Conservation (phyloP, 2,888 invertebrate genomes). For the Noctua comes region DNA sequence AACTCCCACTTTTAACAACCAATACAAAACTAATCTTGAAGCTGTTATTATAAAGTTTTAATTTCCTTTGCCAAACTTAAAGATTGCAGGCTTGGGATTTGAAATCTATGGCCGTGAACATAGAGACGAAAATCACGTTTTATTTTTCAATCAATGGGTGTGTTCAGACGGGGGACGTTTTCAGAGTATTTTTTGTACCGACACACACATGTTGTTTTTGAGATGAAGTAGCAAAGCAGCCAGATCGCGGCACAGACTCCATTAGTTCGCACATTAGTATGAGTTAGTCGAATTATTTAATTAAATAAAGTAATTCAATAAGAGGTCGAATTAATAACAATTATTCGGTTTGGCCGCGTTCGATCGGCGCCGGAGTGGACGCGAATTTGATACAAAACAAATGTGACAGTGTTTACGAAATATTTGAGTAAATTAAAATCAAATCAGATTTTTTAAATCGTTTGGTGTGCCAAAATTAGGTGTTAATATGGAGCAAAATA, state of each 20-base stretch:
- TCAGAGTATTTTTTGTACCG: conserved; percentile 78
- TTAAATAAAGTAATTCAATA: conserved; percentile 90
- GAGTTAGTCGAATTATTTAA: conserved; percentile 90
- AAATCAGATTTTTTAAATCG: conserved; percentile 52
- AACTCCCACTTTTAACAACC: conserved; percentile 73
- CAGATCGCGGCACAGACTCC: conserved; percentile 87
- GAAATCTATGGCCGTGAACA: conserved; percentile 65
- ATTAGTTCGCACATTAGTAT: conserved; percentile 90
- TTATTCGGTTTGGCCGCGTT: conserved; percentile 77
- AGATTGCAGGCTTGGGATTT: conserved; percentile 50
- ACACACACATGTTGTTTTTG: conserved; percentile 83
- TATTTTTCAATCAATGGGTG: conserved; percentile 72
- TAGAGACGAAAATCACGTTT: conserved; percentile 71
- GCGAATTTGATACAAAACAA: conserved; percentile 76
- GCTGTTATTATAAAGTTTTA: conserved; percentile 65
- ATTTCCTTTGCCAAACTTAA: conserved; percentile 59
- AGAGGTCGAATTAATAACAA: conserved; percentile 88
- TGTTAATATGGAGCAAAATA: conserved; percentile 82
- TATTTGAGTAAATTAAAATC: conserved; percentile 58
- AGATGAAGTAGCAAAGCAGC: conserved; percentile 79
- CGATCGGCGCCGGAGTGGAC: conserved; percentile 79
- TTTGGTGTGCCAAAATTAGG: conserved; percentile 30
- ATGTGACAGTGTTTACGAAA: conserved; percentile 78
- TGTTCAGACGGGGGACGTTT: conserved; percentile 73
- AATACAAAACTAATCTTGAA: conserved; percentile 71